Evolutionary conservation across 2,797 vertebrate species (phyloP).

Genomic region (Varecia variegata): DNA sequence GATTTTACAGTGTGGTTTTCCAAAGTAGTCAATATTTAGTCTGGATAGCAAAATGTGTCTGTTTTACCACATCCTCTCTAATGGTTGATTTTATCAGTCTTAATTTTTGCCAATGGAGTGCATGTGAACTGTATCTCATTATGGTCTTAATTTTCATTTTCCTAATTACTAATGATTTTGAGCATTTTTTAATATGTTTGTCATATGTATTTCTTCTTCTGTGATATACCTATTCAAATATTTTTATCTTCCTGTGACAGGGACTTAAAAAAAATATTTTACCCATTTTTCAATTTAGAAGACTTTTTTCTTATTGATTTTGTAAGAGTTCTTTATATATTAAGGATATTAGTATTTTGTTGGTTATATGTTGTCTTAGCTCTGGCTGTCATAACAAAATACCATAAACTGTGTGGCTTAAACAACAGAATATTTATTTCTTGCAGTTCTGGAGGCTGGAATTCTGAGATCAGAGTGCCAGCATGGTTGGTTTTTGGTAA

Average conservation of each 20-base stretch:
- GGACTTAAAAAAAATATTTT: not conserved
- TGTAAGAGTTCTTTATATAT: not conserved
- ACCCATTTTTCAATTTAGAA: slow-evolving; percentile 33
- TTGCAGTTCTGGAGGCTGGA: not conserved
- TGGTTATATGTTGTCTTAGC: not conserved
- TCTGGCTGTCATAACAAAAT: not conserved
- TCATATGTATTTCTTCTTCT: not conserved
- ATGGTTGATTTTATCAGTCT: not conserved
- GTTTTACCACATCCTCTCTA: not conserved
- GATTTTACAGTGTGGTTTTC: not conserved
- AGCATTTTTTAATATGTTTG: not conserved
- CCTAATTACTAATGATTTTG: not conserved
- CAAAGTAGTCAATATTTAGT: not conserved
- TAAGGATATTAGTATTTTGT: not conserved
- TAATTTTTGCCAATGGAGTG: not conserved
- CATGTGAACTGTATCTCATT: not conserved
- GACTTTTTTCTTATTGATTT: not conserved
- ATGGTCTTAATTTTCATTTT: not conserved
- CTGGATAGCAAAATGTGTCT: not conserved
- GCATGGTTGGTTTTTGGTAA: not conserved
- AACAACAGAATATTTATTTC: not conserved
- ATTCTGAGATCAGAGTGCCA: not conserved
- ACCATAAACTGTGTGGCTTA: not conserved
- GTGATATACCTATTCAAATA: not conserved
- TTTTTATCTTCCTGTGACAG: not conserved